phyloP scores from a whole-genome alignment of 1,140 invertebrate genomes.

The Adoxophyes honmai region DNA sequence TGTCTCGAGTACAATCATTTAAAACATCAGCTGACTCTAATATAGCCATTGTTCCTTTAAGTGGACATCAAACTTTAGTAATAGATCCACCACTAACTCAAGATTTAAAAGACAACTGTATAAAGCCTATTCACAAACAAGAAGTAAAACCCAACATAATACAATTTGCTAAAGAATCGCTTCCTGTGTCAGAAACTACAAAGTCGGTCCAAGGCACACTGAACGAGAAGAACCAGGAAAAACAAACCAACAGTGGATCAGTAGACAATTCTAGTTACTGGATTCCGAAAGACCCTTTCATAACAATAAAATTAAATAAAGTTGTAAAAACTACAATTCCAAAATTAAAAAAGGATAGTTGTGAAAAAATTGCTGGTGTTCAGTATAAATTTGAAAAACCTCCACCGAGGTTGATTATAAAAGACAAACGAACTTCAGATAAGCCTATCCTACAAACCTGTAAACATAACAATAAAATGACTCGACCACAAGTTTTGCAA shows the following conservation, averaged over 20 bases:
- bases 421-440: conserved; percentile 45
- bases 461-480: conserved; percentile 68
- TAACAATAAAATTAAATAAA: conserved; percentile 71
- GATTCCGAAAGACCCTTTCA: conserved; percentile 62
- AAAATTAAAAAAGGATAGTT: conserved; percentile 58
- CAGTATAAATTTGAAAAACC: conserved; percentile 59
- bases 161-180: neutral
- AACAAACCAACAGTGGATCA: conserved; percentile 23
- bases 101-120: conserved; percentile 22
- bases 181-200: conserved; percentile 15
- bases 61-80: conserved; percentile 75
- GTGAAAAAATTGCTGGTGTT: conserved; percentile 47
- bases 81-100: conserved; percentile 65
- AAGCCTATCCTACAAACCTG: conserved; percentile 23
- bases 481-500: conserved; percentile 78
- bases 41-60: conserved; percentile 69
- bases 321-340: conserved; percentile 65
- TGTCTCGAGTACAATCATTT: conserved; percentile 68
- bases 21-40: conserved; percentile 66
- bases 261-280: conserved; percentile 48
- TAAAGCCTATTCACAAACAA: conserved; percentile 4
- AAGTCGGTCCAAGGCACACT: conserved; percentile 7
- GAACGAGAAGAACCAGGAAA: conserved; percentile 24
- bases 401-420: conserved; percentile 65
- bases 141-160: conserved; percentile 19